Base-by-base conservation (phyloP, 2,113 vertebrate species). In the Sigmodon hispidus region DNA sequence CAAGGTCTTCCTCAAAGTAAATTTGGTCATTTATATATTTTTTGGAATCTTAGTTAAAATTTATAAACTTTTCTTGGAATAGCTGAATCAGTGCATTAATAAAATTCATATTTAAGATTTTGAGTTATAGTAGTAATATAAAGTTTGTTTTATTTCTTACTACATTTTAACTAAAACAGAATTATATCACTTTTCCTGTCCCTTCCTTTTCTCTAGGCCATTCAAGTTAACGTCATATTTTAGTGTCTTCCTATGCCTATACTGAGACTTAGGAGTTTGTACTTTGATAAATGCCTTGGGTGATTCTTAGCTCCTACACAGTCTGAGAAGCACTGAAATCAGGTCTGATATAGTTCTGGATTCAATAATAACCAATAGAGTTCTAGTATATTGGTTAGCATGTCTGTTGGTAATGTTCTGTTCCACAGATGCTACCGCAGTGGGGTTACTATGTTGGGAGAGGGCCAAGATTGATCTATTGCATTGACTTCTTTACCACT, bases 401-500 rank as follows among this genome's bases (percentile, higher is more conserved):
- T 70, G 48, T 57, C 55, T 85, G 15, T 70, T 87, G 83, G 40
- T 61, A 84, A 95, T 7, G 24, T 2, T 12, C 3, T 52, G 43
- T 29, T 70, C 69, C 48, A 70, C 36, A n/a, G 67, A 65, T 59
- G 69, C 8, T 48, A 43, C 31, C 4, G 36, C 13, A 26, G 43
- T 15, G 4, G 21, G 7, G 75, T 26, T 13, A 15, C 17, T 50
- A 13, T 61, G 36, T 17, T 92, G 87, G 77, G 34, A 95, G 19
- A 57, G 24, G 24, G 26, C 55, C 48, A 59, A 50, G 26, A 91
- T 76, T 75, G 87, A 52, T 87, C 50, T 81, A 69, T 45, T 69
- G 43, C 31, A 95, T 81, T 7, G 84, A 94, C 73, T 86, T 90
- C 48, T 83, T 95, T 92, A 31, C 63, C 87, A 31, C 50, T 93